phyloP scores from a whole-genome alignment of 64 coral and sea anemone genomes.

The Exaiptasia diaphana region DNA sequence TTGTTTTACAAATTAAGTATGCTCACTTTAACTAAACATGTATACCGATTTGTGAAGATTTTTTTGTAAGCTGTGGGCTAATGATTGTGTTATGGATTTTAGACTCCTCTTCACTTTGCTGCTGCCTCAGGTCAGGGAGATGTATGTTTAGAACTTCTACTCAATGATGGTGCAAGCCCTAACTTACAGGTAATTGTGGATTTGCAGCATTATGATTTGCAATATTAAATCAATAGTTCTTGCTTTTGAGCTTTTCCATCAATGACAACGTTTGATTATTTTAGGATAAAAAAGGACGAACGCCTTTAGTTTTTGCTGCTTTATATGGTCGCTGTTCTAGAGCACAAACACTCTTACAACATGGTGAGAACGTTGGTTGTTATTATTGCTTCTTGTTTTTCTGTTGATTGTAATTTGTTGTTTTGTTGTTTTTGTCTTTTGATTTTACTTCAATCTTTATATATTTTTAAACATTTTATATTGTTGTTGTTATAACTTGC shows the following conservation, averaged over 20 bases:
- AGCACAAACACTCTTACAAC: conserved; percentile 89
- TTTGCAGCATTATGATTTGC: neutral
- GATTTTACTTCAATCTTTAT: neutral
- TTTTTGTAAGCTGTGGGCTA: neutral
- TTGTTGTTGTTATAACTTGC: neutral
- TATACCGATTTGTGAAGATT: too few species aligned
- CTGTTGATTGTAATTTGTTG: neutral
- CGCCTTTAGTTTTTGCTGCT: conserved; percentile 89
- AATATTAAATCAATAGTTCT: neutral
- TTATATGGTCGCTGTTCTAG: conserved; percentile 84
- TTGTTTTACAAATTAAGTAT: too few species aligned
- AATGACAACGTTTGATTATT: neutral
- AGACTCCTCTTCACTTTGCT: conserved; percentile 92
- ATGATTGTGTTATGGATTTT: neutral
- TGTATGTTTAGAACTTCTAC: conserved; percentile 80
- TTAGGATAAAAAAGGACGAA: conserved; percentile 84
- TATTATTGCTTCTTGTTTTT: too few species aligned
- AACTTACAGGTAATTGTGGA: conserved; percentile 78
- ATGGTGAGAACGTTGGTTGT: conserved; percentile 63
- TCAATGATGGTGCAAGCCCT: conserved; percentile 93
- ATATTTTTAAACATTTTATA: too few species aligned
- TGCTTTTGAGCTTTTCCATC: neutral
- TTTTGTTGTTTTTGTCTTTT: neutral
- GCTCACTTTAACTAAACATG: too few species aligned
- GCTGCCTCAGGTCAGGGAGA: conserved; percentile 91